Percentiles rank a stretch among this genome's conserved stretches.
These are phyloP conservation scores for Amorpha juglandis DNA, from an alignment of 2,888 invertebrate genomes.

Conservation along the genomic window DNA sequence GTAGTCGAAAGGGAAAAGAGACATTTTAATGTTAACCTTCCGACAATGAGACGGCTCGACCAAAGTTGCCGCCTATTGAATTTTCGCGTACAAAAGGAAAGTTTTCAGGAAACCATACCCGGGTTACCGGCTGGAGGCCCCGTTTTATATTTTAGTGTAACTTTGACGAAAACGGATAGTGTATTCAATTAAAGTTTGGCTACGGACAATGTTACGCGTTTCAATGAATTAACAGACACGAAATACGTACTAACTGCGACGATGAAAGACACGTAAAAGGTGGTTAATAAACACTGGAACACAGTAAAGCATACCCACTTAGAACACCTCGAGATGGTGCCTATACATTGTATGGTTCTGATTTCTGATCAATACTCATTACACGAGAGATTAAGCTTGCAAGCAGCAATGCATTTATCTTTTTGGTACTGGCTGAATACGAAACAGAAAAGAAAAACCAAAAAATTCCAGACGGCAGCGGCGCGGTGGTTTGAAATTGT, in stretches of 20 bases:
- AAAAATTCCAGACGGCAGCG: slow-evolving; percentile 9
- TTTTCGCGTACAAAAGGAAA: slow-evolving; percentile 76
- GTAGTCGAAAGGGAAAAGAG: slow-evolving; percentile 18
- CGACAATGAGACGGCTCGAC: slow-evolving; percentile 59
- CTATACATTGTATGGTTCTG: not conserved
- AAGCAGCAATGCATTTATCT: not conserved
- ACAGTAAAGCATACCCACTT: not conserved
- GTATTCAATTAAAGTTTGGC: slow-evolving; percentile 63
- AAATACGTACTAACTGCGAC: not conserved
- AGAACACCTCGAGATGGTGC: not conserved
- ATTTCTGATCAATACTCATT: not conserved
- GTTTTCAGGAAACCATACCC: slow-evolving; percentile 69
- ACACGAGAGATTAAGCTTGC: not conserved
- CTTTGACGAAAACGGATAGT: slow-evolving; percentile 66
- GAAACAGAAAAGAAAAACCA: slow-evolving; percentile 5
- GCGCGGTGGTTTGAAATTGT: slow-evolving; percentile 19
- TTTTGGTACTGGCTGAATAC: not conserved
- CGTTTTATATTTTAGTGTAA: slow-evolving; percentile 70
- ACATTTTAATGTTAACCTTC: slow-evolving; percentile 43
- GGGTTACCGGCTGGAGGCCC: slow-evolving; percentile 63
- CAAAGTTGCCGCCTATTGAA: slow-evolving; percentile 75
- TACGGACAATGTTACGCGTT: slow-evolving; percentile 30
- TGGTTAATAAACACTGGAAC: not conserved
- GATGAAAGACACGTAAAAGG: not conserved
- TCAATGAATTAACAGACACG: slow-evolving; percentile 16